These are phyloP conservation scores for Scleropages formosus DNA, from an alignment of 2,797 vertebrate species.

Conservation along the genomic window DNA sequence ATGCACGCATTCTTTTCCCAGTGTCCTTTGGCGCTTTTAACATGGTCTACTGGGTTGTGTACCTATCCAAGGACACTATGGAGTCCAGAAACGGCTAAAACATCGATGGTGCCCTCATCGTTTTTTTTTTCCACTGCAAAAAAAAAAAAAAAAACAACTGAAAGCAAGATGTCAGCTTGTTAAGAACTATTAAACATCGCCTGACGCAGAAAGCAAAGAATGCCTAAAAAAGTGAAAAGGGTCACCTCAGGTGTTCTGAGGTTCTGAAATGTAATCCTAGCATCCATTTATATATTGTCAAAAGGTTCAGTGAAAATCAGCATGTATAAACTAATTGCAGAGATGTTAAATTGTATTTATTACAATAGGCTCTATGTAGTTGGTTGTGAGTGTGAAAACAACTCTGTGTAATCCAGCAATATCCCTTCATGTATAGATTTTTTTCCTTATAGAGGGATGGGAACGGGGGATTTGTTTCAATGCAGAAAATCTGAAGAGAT, in stretches of 20 bases:
- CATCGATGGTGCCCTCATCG: slow-evolving; percentile 60
- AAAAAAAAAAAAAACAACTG: slow-evolving; percentile 29
- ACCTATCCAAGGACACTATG: slow-evolving; percentile 96
- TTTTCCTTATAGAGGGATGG: not conserved
- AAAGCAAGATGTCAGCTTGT: slow-evolving; percentile 70
- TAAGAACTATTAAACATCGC: slow-evolving; percentile 49
- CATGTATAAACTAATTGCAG: slow-evolving; percentile 31
- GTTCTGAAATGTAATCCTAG: not conserved
- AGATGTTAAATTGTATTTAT: slow-evolving; percentile 34
- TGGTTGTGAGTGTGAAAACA: slow-evolving; percentile 27
- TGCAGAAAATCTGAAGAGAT: not conserved
- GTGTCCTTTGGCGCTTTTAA: slow-evolving; percentile 97
- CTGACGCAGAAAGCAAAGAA: slow-evolving; percentile 35
- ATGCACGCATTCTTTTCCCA: slow-evolving; percentile 96
- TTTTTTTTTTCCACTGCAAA: slow-evolving; percentile 55
- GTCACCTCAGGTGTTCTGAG: slow-evolving; percentile 4
- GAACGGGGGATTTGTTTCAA: not conserved
- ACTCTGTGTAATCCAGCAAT: slow-evolving; percentile 35
- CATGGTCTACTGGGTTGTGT: slow-evolving; percentile 99
- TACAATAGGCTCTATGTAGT: slow-evolving; percentile 30
- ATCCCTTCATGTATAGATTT: slow-evolving; percentile 11
- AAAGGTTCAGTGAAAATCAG: slow-evolving; percentile 37
- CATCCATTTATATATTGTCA: slow-evolving; percentile 42
- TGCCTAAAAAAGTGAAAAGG: slow-evolving; percentile 17
- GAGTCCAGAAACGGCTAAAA: slow-evolving; percentile 77